Evolutionary conservation across 2,113 vertebrate species (phyloP), one percentile per base, ranked within the genome.

Genomic region (Falco punctatus): DNA sequence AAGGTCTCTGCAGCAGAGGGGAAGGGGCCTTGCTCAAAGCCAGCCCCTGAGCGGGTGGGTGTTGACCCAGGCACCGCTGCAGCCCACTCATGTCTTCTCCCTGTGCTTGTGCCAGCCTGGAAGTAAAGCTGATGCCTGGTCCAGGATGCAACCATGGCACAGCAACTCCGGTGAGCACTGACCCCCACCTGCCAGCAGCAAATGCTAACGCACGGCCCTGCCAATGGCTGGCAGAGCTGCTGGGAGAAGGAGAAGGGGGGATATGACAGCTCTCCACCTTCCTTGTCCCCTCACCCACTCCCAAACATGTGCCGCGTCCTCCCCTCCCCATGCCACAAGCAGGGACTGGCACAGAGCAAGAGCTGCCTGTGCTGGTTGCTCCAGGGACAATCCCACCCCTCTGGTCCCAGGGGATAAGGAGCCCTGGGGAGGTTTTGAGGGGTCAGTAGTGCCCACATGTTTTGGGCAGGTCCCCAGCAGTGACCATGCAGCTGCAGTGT

Each of bases 291-390:
- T 70, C 57, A 66, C 22, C 17, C 52, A 4, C 48, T 38, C 46
- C 66, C 3, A 4, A 64, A 86, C 6, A 17, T 5, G 0, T 23
- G 5, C 19, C 38, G 21, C 1, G 2, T 35, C 65, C 64, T 82
- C 3, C 1, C 13, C 21, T 80, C 52, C 22, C 15, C 1, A 0
- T 5, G 61, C 80, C 46, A 3, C 11, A 44, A 11, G n/a, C 6
- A 11, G 28, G 46, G 7, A 49, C 10, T 0, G 2, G 44, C 32
- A 48, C 54, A 65, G 28, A 70, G 35, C 17, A 30, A 52, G 35
- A 62, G 70, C 66, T 89, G 52, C 51, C 20, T 2, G 0, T 42
- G 48, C 27, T 65, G 44, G 14, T 4, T 51, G 46, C 42, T 58
- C 57, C 57, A 67, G 61, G 44, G 24, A 59, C 17, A 67, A 48